phyloP scores from a whole-genome alignment of 2,113 vertebrate species.

The Peromyscus polionotus region DNA sequence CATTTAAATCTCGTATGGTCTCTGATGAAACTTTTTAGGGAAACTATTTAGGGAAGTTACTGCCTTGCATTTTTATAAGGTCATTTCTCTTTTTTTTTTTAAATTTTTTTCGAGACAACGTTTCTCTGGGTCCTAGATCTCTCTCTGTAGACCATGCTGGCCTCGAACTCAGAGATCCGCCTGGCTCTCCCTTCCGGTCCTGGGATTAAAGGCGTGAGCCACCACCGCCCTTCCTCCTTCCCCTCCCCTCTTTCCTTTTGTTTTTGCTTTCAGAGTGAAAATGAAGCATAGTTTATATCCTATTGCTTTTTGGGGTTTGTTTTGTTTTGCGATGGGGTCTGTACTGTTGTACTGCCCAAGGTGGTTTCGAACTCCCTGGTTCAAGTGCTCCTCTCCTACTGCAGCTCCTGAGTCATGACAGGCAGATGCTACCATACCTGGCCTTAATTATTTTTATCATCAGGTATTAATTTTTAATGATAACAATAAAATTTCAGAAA shows the following conservation, averaged over 20 bases:
- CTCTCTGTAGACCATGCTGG: too few species aligned
- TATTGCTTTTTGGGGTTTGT: background rate
- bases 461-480: conserved; percentile 57
- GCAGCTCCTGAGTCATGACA: background rate
- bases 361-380: background rate
- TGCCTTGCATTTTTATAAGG: conserved; percentile 7
- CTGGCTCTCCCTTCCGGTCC: too few species aligned
- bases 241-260: background rate
- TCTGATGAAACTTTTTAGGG: conserved; percentile 8
- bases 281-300: background rate
- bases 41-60: conserved; percentile 7
- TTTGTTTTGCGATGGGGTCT: background rate
- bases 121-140: too few species aligned
- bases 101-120: too few species aligned
- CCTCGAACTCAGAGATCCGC: too few species aligned
- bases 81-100: background rate
- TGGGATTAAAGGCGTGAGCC: too few species aligned
- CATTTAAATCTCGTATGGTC: conserved; percentile 5
- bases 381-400: background rate
- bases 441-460: conserved; percentile 44
- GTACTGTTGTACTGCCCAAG: background rate
- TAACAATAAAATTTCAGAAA: conserved; percentile 79
- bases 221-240: background rate
- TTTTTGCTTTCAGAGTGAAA: conserved; percentile 32
- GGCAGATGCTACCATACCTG: too few species aligned